Base-by-base conservation (phyloP, 2,888 invertebrate genomes). In the Dolichomitus sp. region DNA sequence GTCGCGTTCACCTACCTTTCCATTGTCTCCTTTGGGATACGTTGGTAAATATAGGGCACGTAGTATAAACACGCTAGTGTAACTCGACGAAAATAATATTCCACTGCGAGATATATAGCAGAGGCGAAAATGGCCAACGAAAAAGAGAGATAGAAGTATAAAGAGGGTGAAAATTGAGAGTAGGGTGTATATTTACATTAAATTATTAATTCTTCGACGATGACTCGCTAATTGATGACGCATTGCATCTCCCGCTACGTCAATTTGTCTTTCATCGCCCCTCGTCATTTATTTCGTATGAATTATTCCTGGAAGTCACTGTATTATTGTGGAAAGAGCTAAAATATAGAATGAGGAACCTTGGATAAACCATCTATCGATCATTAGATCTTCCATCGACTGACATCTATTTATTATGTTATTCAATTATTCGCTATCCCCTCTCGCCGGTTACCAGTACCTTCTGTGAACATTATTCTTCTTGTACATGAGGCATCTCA, bases 161-260 rank as follows among this genome's bases (percentile, higher is more conserved):
- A 30, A 3, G 33, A 59, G 33, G 7, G 33, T 3, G 11, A 5
- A 23, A 72, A 40, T 57, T n/a, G 37, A 59, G 33, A n/a, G 61
- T 52, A 5, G 54, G 52, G 17, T 37, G 23, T 23, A 23, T 54
- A 42, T n/a, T 27, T n/a, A 65, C 27, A 40, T n/a, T 37, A 54
- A 17, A 50, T 52, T 63, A 42, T 69, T 52, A 52, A 63, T 77
- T 40, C 12, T 33, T 42, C 61, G 19, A 33, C 68, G 50, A 69
- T 77, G 52, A 77, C 63, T 45, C 40, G 76, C 27, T 45, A 37
- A 68, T 72, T 33, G 59, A 77, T 52, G 42, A 52, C 42, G 14
- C 61, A 50, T 19, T 12, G 19, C 37, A 33, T 66, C 11, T 68
- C n/a, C 52, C 61, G 19, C 30, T 9, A 12, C 27, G 23, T 52